Base-by-base conservation (phyloP, 2,888 invertebrate species). In the Phortica okadai region DNA sequence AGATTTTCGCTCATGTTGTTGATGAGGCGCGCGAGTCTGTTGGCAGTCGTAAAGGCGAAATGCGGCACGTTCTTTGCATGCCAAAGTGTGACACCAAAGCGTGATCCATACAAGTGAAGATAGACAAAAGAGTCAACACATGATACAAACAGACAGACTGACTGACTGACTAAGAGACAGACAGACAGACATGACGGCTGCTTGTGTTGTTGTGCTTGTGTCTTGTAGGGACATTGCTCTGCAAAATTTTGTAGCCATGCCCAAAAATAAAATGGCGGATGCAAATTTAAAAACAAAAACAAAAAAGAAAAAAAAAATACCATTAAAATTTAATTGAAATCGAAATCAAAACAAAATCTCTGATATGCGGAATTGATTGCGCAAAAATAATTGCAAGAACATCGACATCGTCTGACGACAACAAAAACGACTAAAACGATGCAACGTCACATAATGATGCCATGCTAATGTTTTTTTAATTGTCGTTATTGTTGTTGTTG, bases 331-430 rank as follows among this genome's bases (percentile, higher is more conserved):
- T 76, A 75, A 85, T 84, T 77, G 83, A 86, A 87, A 86, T 80
- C 80, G 87, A 88, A 88, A 89, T 82, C 85, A 81, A 84, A 84
- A 88, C 78, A 73, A 74, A 84, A 89, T 83, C 84, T 83, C 79
- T 84, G 86, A 85, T 85, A 90, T 90, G 90, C 90, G 90, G 90
- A 90, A 90, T 90, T 83, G 83, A 87, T 85, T 86, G 82, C 76
- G 79, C 74, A 77, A 78, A 86, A 86, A 86, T 85, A 87, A 84
- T 87, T 86, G 83, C 82, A 78, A 84, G 84, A 85, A 82, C 87
- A 88, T 81, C 86, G 88, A 87, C 87, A 82, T 80, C 83, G 74
- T 42, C 73, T 56, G 50, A 58, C 64, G 25, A 21, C 25, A 6
- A 59, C 16, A 62, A 8, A 6, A 3, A 14, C 72, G 41, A 42